Conservation (phyloP, 2,797 vertebrate genomes). For the Muscicapa comitata region DNA sequence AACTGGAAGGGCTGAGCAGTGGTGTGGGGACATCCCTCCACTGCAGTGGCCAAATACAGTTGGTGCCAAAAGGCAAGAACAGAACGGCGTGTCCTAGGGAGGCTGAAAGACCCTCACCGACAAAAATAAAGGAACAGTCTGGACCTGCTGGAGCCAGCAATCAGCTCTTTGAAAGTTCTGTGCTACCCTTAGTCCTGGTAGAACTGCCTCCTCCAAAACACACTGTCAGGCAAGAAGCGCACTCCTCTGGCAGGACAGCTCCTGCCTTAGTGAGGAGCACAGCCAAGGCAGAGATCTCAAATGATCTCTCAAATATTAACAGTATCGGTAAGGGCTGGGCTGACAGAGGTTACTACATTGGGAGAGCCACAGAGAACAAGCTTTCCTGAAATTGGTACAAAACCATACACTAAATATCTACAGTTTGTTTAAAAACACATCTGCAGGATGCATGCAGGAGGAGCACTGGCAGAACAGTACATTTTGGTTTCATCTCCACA, state of each 20-base stretch:
- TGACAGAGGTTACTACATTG: not conserved
- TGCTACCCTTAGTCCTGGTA: not conserved
- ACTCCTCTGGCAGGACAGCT: not conserved
- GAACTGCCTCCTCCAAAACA: not conserved
- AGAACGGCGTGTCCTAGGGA: not conserved
- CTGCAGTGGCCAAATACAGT: not conserved
- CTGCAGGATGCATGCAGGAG: not conserved
- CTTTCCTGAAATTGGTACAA: not conserved
- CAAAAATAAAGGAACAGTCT: not conserved
- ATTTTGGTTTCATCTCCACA: not conserved
- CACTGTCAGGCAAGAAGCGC: rapidly evolving
- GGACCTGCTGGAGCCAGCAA: not conserved
- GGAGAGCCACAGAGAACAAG: not conserved
- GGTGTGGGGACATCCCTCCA: not conserved
- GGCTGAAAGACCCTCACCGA: not conserved
- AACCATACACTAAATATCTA: not conserved
- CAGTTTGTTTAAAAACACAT: conserved; percentile 10
- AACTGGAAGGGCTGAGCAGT: not conserved
- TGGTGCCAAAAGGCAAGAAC: not conserved
- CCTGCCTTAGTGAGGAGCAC: not conserved
- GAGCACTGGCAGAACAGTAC: not conserved
- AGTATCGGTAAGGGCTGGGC: not conserved
- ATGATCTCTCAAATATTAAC: conserved; percentile 56
- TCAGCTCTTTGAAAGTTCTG: not conserved
- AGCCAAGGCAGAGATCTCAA: not conserved